Conservation (phyloP, 1,140 invertebrate genomes). For the Calephelis virginiensis region DNA sequence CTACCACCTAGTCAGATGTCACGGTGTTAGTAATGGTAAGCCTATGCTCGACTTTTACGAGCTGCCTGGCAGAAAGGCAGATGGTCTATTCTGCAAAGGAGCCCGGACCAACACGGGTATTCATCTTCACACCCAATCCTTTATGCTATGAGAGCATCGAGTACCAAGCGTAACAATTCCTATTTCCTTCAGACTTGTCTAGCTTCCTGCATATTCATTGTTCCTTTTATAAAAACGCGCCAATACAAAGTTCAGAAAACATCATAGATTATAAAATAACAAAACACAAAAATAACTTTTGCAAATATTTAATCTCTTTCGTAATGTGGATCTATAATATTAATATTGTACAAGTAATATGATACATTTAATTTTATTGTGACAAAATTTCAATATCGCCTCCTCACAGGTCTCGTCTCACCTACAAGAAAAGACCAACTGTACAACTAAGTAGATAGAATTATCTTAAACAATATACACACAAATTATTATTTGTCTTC, state of each 20-base stretch:
- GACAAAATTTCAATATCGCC: conserved; percentile 37
- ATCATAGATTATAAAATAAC: conserved; percentile 23
- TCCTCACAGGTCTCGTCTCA: conserved; percentile 50
- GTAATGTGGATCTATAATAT: conserved; percentile 80
- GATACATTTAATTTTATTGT: conserved; percentile 74
- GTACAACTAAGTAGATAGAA: conserved; percentile 64
- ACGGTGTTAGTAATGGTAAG: no score
- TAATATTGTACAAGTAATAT: conserved; percentile 80
- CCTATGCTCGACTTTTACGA: no score
- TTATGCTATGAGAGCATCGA: no score
- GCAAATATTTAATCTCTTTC: conserved; percentile 80
- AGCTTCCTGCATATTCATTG: no score
- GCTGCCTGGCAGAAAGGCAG: no score
- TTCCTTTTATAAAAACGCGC: background rate
- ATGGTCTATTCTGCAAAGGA: no score
- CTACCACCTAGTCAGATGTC: no score
- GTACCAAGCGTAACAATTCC: no score
- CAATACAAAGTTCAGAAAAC: background rate
- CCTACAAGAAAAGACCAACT: conserved; percentile 51
- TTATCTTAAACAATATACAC: conserved; percentile 74
- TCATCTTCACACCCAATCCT: no score
- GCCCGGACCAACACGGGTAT: no score
- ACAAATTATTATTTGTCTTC: conserved; percentile 75
- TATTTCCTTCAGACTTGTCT: no score
- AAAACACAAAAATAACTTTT: conserved; percentile 74